These are phyloP conservation scores for Diacarnus erythraeanus DNA, from an alignment of 37 sponge, comb jelly and placozoan genomes.

Conservation along the genomic window DNA sequence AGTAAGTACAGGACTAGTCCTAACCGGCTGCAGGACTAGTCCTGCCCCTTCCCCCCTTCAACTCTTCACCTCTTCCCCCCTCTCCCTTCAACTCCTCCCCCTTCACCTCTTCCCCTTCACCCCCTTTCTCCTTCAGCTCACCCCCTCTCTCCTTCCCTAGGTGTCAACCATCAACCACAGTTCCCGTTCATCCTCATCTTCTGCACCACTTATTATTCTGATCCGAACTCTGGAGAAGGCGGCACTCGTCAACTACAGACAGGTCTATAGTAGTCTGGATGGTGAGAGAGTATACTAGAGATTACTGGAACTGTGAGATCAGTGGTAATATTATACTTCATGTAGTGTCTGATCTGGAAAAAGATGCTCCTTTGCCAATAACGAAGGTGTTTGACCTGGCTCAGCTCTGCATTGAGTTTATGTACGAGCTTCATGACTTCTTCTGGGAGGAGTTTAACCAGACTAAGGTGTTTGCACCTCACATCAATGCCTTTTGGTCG, in stretches of 20 bases:
- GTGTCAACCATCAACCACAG: conserved; percentile 20
- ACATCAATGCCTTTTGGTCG: conserved; percentile 58
- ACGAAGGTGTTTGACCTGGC: conserved; percentile 20
- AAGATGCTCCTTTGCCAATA: conserved; percentile 18
- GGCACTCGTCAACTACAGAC: conserved; percentile 48
- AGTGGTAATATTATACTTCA: neutral
- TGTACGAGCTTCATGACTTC: conserved; percentile 69
- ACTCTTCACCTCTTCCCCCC: conserved; percentile 2
- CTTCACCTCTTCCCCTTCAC: neutral
- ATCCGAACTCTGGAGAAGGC: conserved; percentile 38
- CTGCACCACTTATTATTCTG: neutral
- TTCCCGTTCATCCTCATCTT: neutral
- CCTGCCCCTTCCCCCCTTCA: neutral
- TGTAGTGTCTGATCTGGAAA: neutral
- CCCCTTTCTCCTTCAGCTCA: neutral
- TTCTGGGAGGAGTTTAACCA: conserved; percentile 41
- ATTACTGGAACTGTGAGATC: neutral
- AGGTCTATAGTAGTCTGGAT: conserved; percentile 17
- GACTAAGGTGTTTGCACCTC: conserved; percentile 8
- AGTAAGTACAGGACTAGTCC: conserved; percentile 16
- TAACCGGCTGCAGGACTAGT: neutral
- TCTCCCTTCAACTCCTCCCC: conserved; percentile 1
- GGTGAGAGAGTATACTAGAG: conserved; percentile 10
- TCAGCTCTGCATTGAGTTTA: conserved; percentile 52
- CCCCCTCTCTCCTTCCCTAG: neutral